phyloP scores from a whole-genome alignment of 2,888 invertebrate species.

The Glyphotaelius pellucidus region DNA sequence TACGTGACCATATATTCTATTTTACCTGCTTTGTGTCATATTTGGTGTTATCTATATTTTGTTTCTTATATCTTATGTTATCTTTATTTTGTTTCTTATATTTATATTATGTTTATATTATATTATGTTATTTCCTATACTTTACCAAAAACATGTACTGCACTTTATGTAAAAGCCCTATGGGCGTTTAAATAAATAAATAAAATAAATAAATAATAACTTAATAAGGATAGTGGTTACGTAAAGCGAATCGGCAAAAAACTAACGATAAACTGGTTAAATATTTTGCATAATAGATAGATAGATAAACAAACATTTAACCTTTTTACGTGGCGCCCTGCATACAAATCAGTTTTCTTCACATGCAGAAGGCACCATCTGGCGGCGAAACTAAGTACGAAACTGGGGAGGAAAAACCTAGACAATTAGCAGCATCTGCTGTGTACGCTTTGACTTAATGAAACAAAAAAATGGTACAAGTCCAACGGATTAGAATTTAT shows the following conservation, averaged over 20 bases:
- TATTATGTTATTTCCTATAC: no score
- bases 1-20: no score
- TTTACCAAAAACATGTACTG: no score
- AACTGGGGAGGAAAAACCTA: background rate
- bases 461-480: background rate
- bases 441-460: background rate
- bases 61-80: no score
- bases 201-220: no score
- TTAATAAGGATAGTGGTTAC: background rate
- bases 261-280: background rate
- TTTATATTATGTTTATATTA: no score
- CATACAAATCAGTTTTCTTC: slow-evolving; percentile 21
- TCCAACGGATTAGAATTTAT: background rate
- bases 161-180: no score
- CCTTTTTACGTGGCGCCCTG: background rate
- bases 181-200: no score
- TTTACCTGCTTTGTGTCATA: no score
- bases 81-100: no score
- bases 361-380: background rate
- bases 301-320: background rate
- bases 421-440: slow-evolving; percentile 35
- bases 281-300: background rate
- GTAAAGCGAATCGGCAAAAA: background rate
- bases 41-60: no score
- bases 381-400: slow-evolving; percentile 7